phyloP scores from a whole-genome alignment of 1,140 invertebrate species.

The Brachionus rubens region DNA sequence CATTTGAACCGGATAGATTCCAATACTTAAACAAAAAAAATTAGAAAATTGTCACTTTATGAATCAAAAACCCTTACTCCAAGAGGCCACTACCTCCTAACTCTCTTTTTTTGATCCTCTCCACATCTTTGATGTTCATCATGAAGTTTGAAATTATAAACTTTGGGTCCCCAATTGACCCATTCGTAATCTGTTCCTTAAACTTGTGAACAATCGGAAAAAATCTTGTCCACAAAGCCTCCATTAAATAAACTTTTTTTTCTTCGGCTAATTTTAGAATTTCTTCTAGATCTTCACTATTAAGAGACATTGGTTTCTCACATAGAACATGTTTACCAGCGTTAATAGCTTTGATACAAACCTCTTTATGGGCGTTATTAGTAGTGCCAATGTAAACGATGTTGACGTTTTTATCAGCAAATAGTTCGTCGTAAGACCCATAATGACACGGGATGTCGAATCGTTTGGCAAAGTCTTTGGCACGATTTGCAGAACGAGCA shows the following conservation, averaged over 20 bases:
- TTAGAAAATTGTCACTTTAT: too few species aligned
- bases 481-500: constrained; percentile 68
- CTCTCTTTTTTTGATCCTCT: constrained; percentile 65
- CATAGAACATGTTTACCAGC: constrained; percentile 76
- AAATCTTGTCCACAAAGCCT: constrained; percentile 76
- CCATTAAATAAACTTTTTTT: constrained; percentile 73
- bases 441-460: constrained; percentile 71
- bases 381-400: constrained; percentile 74
- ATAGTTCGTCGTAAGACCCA: constrained; percentile 73
- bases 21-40: constrained; percentile 74
- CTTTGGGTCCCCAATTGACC: constrained; percentile 69
- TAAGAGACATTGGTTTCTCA: constrained; percentile 78
- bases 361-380: constrained; percentile 68
- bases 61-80: too few species aligned
- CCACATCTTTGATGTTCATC: constrained; percentile 62
- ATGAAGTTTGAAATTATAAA: constrained; percentile 69
- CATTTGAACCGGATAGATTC: constrained; percentile 76
- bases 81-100: constrained; percentile 76
- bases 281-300: constrained; percentile 62
- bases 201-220: constrained; percentile 65
- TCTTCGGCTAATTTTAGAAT: constrained; percentile 56
- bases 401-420: constrained; percentile 73
- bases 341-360: constrained; percentile 69
- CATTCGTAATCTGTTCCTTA: constrained; percentile 63
- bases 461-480: constrained; percentile 71